A percentile compares a stretch with the other conserved stretches of the same genome.
These are phyloP conservation scores for Porites rus DNA, from an alignment of 92 coral and sea anemone genomes.

Conservation along the genomic window DNA sequence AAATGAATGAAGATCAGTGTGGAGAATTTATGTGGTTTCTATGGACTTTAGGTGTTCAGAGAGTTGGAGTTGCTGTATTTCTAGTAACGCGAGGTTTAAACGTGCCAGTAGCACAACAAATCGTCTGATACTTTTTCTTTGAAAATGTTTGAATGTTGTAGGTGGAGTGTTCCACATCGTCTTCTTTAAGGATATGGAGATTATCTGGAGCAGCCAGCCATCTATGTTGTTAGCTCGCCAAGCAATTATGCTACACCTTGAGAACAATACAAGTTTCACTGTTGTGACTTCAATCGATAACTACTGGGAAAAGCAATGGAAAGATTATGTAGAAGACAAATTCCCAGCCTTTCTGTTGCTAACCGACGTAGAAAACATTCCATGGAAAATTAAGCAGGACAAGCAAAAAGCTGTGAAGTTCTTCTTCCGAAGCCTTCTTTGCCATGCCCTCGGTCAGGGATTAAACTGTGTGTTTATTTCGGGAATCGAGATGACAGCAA, in stretches of 20 bases:
- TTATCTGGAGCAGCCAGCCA: constrained; percentile 2
- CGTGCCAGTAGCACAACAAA: too few relatives aligned
- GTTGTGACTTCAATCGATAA: constrained; percentile 28
- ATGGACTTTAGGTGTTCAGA: too few relatives aligned
- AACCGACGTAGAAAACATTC: constrained; percentile 51
- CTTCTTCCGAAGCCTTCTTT: constrained; percentile 31
- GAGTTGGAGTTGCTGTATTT: too few relatives aligned
- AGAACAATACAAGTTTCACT: constrained; percentile 36
- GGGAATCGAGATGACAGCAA: constrained; percentile 43
- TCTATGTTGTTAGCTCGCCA: constrained; percentile 48
- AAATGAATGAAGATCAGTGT: too few relatives aligned
- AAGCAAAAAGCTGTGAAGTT: not conserved
- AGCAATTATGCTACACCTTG: constrained; percentile 54
- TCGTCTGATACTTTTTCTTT: too few relatives aligned
- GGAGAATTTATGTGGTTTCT: too few relatives aligned
- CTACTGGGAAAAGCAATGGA: constrained; percentile 45
- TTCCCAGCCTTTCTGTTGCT: constrained; percentile 62
- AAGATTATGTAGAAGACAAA: constrained; percentile 22
- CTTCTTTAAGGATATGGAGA: constrained; percentile 9
- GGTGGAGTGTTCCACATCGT: constrained; percentile 4
- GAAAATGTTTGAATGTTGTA: not conserved
- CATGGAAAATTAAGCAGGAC: not conserved
- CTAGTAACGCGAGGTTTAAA: too few relatives aligned
- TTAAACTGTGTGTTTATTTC: constrained; percentile 62
- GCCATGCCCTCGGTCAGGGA: constrained; percentile 44